Evolutionary conservation across 2,113 vertebrate genomes (phyloP), one percentile per base, ranked within the genome.

Genomic region (Pelusios castaneus): DNA sequence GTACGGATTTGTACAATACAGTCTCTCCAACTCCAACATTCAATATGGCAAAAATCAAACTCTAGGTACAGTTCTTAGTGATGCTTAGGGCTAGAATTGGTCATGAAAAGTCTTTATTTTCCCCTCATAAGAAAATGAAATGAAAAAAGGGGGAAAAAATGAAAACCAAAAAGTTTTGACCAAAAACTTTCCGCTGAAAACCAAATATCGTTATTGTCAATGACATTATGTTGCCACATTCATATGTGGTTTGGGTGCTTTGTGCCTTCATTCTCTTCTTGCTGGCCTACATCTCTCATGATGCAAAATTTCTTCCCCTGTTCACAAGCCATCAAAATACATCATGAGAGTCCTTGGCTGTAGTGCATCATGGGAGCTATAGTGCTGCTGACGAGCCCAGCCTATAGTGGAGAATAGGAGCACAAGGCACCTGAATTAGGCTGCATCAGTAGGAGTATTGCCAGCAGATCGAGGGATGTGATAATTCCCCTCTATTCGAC

Each of bases 301-400:
- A 38, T 43, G 41, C 47, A 78, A 52, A 54, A 31, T 54, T 34
- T 51, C 29, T 21, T 0, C 2, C 22, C 1, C 0, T 29, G 13
- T 52, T 82, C 55, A 47, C 90, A 29, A 31, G 70, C 4, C 11
- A 43, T 73, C 38, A 25, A 21, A 25, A 25, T 43, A 22, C 3
- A 43, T 43, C 1, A 4, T 70, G 29, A 60, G 56, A 31, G 27
- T 14, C 13, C 56, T 13, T 60, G 73, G 54, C 43, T 78, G 81
- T 49, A 89, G 4, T 13, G 27, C 22, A 58, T 11, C 2, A 0
- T 24, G 45, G 21, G 49, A 63, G 0, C 0, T n/a, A 43, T 19
- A n/a, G 60, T 2, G 78, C 31, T 21, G 10, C 2, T 29, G 52
- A 75, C 84, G 63, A 92, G 82, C 10, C 22, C 38, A 73, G 24